phyloP scores from a whole-genome alignment of 2,113 vertebrate genomes.

The Paradoxurus hermaphroditus region DNA sequence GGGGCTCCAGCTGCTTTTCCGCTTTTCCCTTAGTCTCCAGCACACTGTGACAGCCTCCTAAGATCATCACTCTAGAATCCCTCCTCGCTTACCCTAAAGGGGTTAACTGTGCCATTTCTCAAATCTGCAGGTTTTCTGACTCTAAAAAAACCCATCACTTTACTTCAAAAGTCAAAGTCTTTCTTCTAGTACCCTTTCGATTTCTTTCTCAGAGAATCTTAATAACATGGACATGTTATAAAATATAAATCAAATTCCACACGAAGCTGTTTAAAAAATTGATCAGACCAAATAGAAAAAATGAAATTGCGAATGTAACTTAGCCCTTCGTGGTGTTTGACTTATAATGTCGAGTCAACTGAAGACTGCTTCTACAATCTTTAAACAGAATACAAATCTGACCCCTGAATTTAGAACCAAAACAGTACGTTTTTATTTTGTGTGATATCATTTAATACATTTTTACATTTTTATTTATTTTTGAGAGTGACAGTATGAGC shows the following conservation, averaged over 20 bases:
- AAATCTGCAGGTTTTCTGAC: conserved; percentile 6
- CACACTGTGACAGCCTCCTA: neutral
- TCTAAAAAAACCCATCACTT: neutral
- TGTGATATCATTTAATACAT: neutral
- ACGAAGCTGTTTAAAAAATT: conserved; percentile 28
- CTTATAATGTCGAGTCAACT: neutral
- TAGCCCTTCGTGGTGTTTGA: neutral
- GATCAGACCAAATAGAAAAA: neutral
- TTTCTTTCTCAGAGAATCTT: conserved; percentile 16
- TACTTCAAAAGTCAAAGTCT: neutral
- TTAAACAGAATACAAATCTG: neutral
- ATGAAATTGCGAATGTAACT: neutral
- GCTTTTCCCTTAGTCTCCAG: neutral
- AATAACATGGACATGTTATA: neutral
- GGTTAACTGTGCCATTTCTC: neutral
- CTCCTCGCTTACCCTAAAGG: neutral
- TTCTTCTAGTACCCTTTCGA: neutral
- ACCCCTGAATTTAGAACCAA: conserved; percentile 6
- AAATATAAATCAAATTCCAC: conserved; percentile 5
- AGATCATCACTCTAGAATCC: neutral
- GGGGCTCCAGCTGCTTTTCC: neutral
- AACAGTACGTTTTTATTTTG: neutral
- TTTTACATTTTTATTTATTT: too few species aligned
- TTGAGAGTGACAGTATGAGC: too few species aligned
- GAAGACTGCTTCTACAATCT: neutral